Evolutionary conservation across 2,888 invertebrate species (phyloP), one percentile per base, ranked within the genome.

Genomic region (Bimastos eiseni): DNA sequence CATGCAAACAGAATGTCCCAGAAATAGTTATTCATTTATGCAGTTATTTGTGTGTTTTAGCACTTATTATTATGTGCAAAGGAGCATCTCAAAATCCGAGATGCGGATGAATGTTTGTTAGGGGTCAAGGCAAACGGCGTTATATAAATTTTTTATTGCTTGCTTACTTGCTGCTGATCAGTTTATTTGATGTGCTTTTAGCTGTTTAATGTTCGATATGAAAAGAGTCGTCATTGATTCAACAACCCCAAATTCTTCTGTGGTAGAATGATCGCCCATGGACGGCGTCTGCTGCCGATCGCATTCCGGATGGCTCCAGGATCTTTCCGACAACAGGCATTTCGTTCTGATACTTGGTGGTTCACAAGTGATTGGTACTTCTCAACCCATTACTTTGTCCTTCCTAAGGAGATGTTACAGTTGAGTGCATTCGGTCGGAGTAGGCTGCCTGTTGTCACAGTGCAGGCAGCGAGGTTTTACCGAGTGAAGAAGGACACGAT

Each of bases 301-400:
- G 98, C 98, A 99, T 99, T 99, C 36, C 34, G 37, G 86, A 86
- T 24, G 21, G 19, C 24, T 24, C 21, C 86, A 34, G 86, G 34
- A 33, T 86, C 8, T 86, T 86, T 86, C 34, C 86, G 17, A 15
- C 86, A 24, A 33, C 37, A 19, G 5, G 24, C 36, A 15, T n/a
- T 33, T 36, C 15, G 37, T 37, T 34, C 36, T 86, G 86, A 70
- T 70, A 8, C 36, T 33, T 36, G 17, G 21, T 33, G n/a, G 33
- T 15, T 36, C 15, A 33, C 21, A 15, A 5, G 21, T 33, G n/a
- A 21, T 36, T n/a, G 24, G 13, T 24, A 6, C 36, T 33, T 36
- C 24, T 36, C 37, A 36, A 37, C 86, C 19, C 36, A 36, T 70
- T n/a, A 70, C n/a, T 30, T n/a, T 70, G 70, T 70, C 70, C 70